Evolutionary conservation across 2,888 invertebrate species (phyloP).

Genomic region (Cheilosia scutellata): DNA sequence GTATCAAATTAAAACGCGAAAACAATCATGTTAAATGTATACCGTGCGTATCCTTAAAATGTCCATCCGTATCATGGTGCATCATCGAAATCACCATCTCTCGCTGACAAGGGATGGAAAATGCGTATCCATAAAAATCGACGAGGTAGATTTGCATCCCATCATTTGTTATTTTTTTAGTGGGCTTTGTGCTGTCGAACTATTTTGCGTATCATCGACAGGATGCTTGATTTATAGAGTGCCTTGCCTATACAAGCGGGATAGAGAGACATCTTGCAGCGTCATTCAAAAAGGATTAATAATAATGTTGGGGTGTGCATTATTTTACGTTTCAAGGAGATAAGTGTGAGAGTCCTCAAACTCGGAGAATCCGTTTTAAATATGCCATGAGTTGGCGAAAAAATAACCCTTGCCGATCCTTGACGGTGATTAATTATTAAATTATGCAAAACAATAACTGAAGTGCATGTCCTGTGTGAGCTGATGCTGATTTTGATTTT

Average conservation of each 20-base stretch:
- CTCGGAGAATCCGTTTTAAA: conserved; percentile 15
- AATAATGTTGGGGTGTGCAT: conserved; percentile 5
- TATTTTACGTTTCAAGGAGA: conserved; percentile 3
- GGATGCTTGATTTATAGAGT: conserved; percentile 51
- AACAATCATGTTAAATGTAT: conserved; percentile 52
- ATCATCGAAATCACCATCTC: conserved; percentile 31
- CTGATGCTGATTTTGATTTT: background rate
- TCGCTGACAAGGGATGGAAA: conserved; percentile 40
- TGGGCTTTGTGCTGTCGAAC: conserved; percentile 33
- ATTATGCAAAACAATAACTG: conserved; percentile 25
- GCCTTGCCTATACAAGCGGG: background rate
- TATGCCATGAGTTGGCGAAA: conserved; percentile 47
- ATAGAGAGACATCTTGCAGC: conserved; percentile 1
- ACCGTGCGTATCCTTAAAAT: conserved; percentile 45
- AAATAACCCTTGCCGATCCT: conserved; percentile 12
- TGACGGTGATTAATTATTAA: conserved; percentile 31
- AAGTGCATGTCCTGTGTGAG: background rate
- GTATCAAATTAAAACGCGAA: conserved; percentile 65
- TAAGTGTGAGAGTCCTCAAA: conserved; percentile 32
- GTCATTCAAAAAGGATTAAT: conserved; percentile 35
- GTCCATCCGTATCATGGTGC: conserved; percentile 40
- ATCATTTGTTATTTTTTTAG: conserved; percentile 53
- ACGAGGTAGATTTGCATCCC: conserved; percentile 15
- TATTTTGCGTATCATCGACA: conserved; percentile 65
- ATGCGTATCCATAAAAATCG: conserved; percentile 2